phyloP scores from a whole-genome alignment of 1,140 invertebrate species.

The Euglossa dilemma region DNA sequence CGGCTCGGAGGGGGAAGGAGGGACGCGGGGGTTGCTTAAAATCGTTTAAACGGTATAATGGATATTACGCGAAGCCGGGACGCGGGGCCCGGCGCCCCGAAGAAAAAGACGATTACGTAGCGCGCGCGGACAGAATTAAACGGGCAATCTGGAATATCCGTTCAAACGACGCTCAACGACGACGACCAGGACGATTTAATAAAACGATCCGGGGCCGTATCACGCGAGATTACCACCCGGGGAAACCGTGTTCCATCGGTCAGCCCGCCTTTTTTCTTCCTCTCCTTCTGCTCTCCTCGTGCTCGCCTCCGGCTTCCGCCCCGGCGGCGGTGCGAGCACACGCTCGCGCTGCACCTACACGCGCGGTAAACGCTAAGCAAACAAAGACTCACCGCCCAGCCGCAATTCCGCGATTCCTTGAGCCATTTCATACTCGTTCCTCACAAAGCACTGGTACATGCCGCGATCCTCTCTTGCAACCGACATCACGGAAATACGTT shows the following conservation, averaged over 20 bases:
- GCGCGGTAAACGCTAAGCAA: slow-evolving; percentile 21
- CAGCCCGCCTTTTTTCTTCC: background rate
- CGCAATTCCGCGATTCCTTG: slow-evolving; percentile 89
- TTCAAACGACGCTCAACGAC: slow-evolving; percentile 9
- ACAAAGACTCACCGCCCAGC: slow-evolving; percentile 86
- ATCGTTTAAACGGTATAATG: slow-evolving; percentile 47
- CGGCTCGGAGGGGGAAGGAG: background rate
- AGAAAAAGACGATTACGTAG: slow-evolving; percentile 26
- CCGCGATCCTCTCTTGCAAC: slow-evolving; percentile 89
- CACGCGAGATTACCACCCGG: background rate
- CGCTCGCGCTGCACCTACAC: background rate
- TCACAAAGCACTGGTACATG: slow-evolving; percentile 93
- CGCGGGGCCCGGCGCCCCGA: background rate
- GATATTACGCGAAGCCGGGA: slow-evolving; percentile 14
- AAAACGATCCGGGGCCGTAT: background rate
- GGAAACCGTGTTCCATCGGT: background rate
- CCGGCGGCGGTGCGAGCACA: background rate
- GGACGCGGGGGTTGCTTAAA: background rate
- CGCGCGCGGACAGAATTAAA: slow-evolving; percentile 22
- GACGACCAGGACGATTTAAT: too few relatives aligned
- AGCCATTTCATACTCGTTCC: slow-evolving; percentile 86
- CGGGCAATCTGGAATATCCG: slow-evolving; percentile 23
- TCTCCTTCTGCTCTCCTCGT: too few relatives aligned
- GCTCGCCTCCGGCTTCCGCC: background rate
- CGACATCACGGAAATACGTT: slow-evolving; percentile 85